phyloP scores from a whole-genome alignment of 1,140 invertebrate species.

The Drosophila hydei region DNA sequence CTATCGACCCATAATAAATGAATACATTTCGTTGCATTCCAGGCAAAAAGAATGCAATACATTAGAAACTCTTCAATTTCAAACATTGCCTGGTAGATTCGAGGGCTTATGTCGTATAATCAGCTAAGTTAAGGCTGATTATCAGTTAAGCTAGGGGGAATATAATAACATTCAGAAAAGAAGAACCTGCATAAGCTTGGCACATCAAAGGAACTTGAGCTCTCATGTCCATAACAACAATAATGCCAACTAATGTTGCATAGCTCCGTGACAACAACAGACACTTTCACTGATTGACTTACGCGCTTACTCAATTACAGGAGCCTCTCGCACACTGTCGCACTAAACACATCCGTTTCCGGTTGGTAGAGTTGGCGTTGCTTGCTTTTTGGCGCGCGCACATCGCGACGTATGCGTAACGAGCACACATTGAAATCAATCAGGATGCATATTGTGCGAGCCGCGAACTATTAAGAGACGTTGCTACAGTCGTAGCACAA shows the following conservation, averaged over 20 bases:
- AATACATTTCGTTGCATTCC: neutral
- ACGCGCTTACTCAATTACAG: conserved; percentile 39
- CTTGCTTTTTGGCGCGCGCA: conserved; percentile 67
- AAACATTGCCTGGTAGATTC: too few relatives aligned
- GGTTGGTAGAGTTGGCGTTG: conserved; percentile 52
- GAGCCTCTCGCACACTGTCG: conserved; percentile 19
- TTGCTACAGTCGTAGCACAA: conserved; percentile 1
- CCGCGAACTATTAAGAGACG: conserved; percentile 30
- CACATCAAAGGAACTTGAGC: neutral
- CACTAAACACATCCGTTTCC: conserved; percentile 76
- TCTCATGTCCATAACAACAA: neutral
- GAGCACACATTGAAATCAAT: conserved; percentile 77
- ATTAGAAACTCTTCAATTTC: too few relatives aligned
- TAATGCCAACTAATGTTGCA: too few relatives aligned
- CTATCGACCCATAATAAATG: conserved; percentile 46
- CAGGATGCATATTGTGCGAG: conserved; percentile 62
- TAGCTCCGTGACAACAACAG: neutral
- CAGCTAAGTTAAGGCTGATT: neutral
- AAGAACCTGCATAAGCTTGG: neutral
- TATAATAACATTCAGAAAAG: neutral
- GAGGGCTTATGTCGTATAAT: too few relatives aligned
- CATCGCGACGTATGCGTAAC: conserved; percentile 73
- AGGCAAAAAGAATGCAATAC: neutral
- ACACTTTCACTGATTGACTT: conserved; percentile 20
- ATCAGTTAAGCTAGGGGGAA: too few relatives aligned